phyloP scores from a whole-genome alignment of 2,113 vertebrate genomes.

The Colius striatus region DNA sequence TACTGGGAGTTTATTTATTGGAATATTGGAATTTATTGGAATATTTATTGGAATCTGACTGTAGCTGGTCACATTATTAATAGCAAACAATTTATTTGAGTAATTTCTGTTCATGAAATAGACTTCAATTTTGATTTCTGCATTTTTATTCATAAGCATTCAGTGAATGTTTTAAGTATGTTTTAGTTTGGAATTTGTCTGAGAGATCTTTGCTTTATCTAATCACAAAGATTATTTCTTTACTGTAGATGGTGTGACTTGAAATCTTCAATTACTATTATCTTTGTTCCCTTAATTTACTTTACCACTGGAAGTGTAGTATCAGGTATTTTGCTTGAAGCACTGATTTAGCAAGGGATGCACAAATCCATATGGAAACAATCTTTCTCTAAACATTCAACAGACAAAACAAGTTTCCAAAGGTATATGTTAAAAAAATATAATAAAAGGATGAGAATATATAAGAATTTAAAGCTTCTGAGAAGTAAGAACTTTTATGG shows the following conservation, averaged over 20 bases:
- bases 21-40: too few species aligned
- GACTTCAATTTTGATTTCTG: neutral
- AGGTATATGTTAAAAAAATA: neutral
- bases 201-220: neutral
- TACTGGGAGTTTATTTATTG: conserved; percentile 27
- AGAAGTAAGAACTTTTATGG: neutral
- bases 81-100: conserved; percentile 34
- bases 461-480: neutral
- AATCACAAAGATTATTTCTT: neutral
- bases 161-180: neutral
- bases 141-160: neutral
- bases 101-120: conserved; percentile 22
- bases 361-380: neutral
- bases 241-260: neutral
- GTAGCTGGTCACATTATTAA: conserved; percentile 37
- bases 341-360: neutral
- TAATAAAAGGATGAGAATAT: neutral
- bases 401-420: neutral
- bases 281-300: neutral
- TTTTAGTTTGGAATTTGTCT: neutral
- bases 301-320: neutral
- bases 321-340: neutral
- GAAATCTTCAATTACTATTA: neutral
- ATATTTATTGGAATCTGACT: conserved; percentile 31
- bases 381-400: neutral